Base-by-base conservation (phyloP, 2,888 invertebrate species). In the Lucinisca nassula region DNA sequence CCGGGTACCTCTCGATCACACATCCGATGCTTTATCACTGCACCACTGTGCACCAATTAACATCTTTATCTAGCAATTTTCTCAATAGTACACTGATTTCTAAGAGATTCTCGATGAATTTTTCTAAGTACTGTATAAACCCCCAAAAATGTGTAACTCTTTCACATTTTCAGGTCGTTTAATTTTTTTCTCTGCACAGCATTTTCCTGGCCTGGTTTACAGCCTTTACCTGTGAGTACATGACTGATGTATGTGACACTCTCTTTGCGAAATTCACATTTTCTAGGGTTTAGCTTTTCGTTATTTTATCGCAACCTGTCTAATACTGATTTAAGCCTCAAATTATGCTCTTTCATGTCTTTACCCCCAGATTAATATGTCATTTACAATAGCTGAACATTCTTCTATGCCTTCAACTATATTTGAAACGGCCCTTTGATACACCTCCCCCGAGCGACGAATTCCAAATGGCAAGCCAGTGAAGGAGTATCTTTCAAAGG, bases 211-310 rank as follows among this genome's bases (percentile, higher is more conserved):
- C 84, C 84, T 30, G 87, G 82, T 61, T 61, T 49, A 14, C 14
- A 14, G 51, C 51, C 51, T 14, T 49, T 17, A 17, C 78, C 58
- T 45, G 90, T 79, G 14, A 92, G 35, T 21, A 74, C 51, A 55
- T 86, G 85, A 21, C 92, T 87, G 38, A 91, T 55, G 61, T 87
- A 91, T 21, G 84, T 85, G n/a, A 91, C 90, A 24, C 67, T 61
- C 10, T 72, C 49, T 30, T 86, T 83, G 40, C 45, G 67, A 37
- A 84, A 84, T 27, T 84, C 74, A 21, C 72, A 37, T 40, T 82
- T 82, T 75, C 51, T 79, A 24, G 38, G 72, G 74, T 92, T 92
- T 67, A 92, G 88, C 40, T 84, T 85, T 10, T 89, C 73, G 55
- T 86, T 82, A 10, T 75, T 75, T 32, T 85, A 72, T n/a, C 73